Evolutionary conservation across 2,888 invertebrate genomes (phyloP), one percentile per base, ranked within the genome.

Genomic region (Xanthia togata): DNA sequence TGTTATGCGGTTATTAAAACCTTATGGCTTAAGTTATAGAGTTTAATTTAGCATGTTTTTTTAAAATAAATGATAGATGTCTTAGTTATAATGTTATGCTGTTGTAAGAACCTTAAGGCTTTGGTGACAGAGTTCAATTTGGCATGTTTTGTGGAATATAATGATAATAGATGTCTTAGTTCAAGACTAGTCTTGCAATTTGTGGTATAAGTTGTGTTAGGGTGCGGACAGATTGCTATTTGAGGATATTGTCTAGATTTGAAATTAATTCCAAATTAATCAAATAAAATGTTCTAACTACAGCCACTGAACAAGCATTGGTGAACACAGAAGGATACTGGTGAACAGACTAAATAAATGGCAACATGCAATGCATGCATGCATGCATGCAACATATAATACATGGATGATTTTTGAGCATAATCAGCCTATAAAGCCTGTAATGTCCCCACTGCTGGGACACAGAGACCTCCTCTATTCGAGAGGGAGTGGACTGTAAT

Each of bases 131-230:
- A 60, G 76, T 60, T 4, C 23, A 69, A 35, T 78, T 53, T 78
- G 4, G 70, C 26, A 4, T 53, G 70, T 44, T 17, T 8, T 4
- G 38, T 17, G 11, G 20, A 31, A n/a, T 17, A 9, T 17, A n/a
- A 20, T 35, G 9, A 57, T 50, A 44, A 41, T 57, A 41, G 47
- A 73, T 35, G 26, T 57, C 47, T 80, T 20, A 35, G 23, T 73
- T 78, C 41, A 70, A 31, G 50, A 47, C 55, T 38, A 50, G 70
- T 72, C 71, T 57, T 72, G 35, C 65, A 72, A 72, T 82, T 80
- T n/a, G 57, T 55, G 65, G 53, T 62, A n/a, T 70, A 63, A 67
- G 47, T 78, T 70, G 26, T 14, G 53, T 63, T 12, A 64, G 63
- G 70, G 23, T 17, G 64, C 14, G 73, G 31, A 23, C 9, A 55